These are phyloP conservation scores for Phaethornis superciliosus DNA, from an alignment of 2,113 vertebrate genomes.

Conservation along the genomic window DNA sequence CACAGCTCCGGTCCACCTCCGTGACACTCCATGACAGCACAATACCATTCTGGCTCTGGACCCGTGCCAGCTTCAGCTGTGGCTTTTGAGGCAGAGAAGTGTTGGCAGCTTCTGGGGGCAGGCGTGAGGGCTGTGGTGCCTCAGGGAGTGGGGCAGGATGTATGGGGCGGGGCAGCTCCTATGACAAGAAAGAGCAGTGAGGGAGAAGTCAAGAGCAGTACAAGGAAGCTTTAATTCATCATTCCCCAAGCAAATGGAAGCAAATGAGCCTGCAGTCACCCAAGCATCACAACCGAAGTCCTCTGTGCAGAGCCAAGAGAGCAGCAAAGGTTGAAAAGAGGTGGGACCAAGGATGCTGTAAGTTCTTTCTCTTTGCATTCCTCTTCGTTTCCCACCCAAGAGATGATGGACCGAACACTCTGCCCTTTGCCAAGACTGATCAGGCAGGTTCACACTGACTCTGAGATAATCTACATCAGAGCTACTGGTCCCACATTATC, in stretches of 20 bases:
- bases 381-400: not conserved
- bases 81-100: conserved; percentile 84
- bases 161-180: conserved; percentile 80
- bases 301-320: not conserved
- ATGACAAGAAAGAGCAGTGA: not conserved
- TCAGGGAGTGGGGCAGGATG: conserved; percentile 81
- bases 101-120: conserved; percentile 90
- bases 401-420: not conserved
- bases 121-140: conserved; percentile 80
- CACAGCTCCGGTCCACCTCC: conserved; percentile 91
- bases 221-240: not conserved
- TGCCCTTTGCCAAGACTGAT: not conserved
- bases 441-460: not conserved
- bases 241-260: not conserved
- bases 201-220: not conserved
- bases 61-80: conserved; percentile 86
- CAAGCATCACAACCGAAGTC: not conserved
- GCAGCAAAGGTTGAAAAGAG: not conserved
- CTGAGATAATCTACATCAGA: not conserved
- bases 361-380: not conserved
- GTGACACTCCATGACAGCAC: conserved; percentile 96
- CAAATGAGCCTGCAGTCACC: not conserved
- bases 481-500: not conserved
- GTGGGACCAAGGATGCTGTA: not conserved
- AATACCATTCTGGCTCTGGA: conserved; percentile 96